Evolutionary conservation across 2,113 vertebrate genomes (phyloP).

Genomic region (Festucalex cinctus): DNA sequence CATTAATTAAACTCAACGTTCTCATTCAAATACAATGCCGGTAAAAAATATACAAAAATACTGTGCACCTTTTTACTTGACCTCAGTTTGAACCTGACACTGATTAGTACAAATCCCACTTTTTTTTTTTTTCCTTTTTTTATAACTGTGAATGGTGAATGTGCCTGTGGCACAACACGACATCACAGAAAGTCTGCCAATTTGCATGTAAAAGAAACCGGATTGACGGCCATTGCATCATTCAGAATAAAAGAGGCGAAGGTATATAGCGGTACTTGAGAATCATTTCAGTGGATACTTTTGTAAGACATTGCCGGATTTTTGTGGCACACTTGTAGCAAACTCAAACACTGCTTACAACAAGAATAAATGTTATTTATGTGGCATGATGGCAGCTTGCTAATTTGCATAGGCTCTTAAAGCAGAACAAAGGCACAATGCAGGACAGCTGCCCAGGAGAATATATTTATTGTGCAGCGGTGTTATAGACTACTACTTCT

Average conservation of each 20-base stretch:
- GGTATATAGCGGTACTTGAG: neutral
- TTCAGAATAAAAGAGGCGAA: neutral
- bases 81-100: neutral
- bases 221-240: constrained; percentile 20
- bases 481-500: neutral
- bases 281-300: neutral
- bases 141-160: neutral
- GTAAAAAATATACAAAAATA: too few species aligned
- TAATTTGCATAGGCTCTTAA: neutral
- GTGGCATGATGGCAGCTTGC: neutral
- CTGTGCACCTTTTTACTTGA: neutral
- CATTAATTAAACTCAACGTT: neutral
- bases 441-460: neutral
- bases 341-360: neutral
- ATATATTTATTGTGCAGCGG: neutral
- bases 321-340: neutral
- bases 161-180: neutral
- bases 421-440: neutral
- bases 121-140: too few species aligned
- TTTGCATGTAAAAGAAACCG: neutral
- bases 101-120: neutral
- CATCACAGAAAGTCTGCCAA: constrained; percentile 1
- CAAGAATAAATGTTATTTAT: neutral
- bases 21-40: neutral
- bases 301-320: neutral